These are phyloP conservation scores for Varecia variegata DNA, from an alignment of 2,797 vertebrate genomes.

Conservation along the genomic window DNA sequence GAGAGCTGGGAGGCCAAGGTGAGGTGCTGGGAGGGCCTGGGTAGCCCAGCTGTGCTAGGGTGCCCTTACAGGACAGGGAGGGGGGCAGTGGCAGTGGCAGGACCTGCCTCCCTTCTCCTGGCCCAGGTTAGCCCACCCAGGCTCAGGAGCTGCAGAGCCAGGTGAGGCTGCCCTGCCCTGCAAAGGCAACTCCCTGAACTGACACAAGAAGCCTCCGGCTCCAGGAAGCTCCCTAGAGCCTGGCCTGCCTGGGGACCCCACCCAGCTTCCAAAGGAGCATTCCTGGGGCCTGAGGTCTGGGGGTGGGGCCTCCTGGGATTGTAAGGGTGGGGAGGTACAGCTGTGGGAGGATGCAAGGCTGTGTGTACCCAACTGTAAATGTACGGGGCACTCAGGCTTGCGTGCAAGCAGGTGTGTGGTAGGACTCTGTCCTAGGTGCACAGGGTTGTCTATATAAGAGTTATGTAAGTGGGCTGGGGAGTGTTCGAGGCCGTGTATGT, in stretches of 20 bases:
- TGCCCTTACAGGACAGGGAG: not conserved
- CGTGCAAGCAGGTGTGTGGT: not conserved
- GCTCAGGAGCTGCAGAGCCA: slow-evolving; percentile 9
- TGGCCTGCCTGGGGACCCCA: slow-evolving; percentile 71
- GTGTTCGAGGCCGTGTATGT: not conserved
- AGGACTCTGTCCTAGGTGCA: not conserved
- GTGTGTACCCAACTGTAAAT: not conserved
- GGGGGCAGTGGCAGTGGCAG: not conserved
- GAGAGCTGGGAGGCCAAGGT: not conserved
- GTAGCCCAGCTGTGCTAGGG: not conserved
- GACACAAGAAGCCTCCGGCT: slow-evolving; percentile 70
- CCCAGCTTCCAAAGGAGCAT: slow-evolving; percentile 76
- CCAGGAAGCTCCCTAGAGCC: slow-evolving; percentile 71
- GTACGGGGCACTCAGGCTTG: not conserved
- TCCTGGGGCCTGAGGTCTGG: slow-evolving; percentile 74
- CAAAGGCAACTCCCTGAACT: slow-evolving; percentile 68
- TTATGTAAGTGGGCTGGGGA: not conserved
- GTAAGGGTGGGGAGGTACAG: slow-evolving; percentile 17
- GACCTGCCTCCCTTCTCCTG: not conserved
- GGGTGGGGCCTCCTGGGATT: slow-evolving; percentile 56
- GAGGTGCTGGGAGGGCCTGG: not conserved
- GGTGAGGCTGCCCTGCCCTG: slow-evolving; percentile 62
- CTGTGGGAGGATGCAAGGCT: not conserved
- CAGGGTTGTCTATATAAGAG: not conserved
- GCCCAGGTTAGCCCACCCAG: slow-evolving; percentile 47